Evolutionary conservation across 2,888 invertebrate species (phyloP).

Genomic region (Sialis fuliginosa): DNA sequence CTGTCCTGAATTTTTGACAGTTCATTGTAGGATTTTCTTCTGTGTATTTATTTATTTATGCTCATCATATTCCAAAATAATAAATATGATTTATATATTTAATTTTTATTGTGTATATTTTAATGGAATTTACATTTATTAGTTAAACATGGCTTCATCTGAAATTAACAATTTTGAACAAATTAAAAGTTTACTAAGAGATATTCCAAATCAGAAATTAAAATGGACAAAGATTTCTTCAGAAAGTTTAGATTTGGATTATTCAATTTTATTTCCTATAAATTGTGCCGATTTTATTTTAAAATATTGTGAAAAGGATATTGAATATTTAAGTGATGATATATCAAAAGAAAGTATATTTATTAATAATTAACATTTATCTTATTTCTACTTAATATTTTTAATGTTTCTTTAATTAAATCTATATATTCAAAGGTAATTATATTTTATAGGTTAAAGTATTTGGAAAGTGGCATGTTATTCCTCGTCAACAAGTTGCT

Average conservation of each 20-base stretch:
- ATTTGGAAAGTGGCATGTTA: conserved; percentile 45
- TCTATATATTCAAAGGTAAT: neutral
- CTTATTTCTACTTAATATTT: neutral
- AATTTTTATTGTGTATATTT: no score
- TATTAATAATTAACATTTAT: neutral
- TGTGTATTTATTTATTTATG: no score
- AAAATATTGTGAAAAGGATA: conserved; percentile 30
- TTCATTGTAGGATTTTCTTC: no score
- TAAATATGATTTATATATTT: no score
- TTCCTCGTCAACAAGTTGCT: conserved; percentile 52
- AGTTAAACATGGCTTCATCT: no score
- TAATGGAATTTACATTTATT: no score
- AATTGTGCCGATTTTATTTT: conserved; percentile 29
- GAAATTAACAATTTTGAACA: no score
- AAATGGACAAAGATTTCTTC: conserved; percentile 23
- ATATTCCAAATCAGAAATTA: conserved; percentile 5
- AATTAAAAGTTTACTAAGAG: neutral
- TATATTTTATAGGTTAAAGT: conserved; percentile 26
- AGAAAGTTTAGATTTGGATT: conserved; percentile 39
- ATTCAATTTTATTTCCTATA: conserved; percentile 28
- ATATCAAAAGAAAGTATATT: conserved; percentile 34
- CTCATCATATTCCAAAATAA: no score
- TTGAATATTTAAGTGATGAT: conserved; percentile 46
- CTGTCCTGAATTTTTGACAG: no score
- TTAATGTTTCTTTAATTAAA: neutral